A percentile compares a stretch with the other conserved stretches of the same genome.
These are phyloP conservation scores for Temnothorax nylanderi DNA, from an alignment of 1,140 invertebrate species.

Conservation along the genomic window DNA sequence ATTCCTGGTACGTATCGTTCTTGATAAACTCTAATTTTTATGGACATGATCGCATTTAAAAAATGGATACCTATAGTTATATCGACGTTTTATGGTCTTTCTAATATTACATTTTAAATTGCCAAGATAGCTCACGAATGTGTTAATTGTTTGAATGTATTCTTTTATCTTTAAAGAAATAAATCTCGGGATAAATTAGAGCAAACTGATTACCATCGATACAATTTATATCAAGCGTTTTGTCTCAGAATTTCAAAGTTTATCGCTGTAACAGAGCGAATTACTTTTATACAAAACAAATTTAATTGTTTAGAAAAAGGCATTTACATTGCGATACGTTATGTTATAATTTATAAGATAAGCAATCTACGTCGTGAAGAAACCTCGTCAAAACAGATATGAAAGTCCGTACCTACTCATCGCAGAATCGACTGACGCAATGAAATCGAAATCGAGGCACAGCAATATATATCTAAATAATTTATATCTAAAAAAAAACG, in stretches of 20 bases:
- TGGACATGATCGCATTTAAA: not conserved
- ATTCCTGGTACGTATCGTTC: not conserved
- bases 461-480: slow-evolving; percentile 26
- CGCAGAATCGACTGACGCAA: slow-evolving; percentile 24
- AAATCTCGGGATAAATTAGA: not conserved
- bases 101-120: not conserved
- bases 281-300: slow-evolving; percentile 16
- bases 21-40: not conserved
- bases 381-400: slow-evolving; percentile 83
- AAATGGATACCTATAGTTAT: not conserved
- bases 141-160: not conserved
- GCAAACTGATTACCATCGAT: not conserved
- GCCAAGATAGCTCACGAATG: not conserved
- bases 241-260: not conserved
- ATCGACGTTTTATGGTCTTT: not conserved
- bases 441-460: not conserved
- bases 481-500: slow-evolving; percentile 5
- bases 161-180: not conserved
- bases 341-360: slow-evolving; percentile 64
- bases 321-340: slow-evolving; percentile 38
- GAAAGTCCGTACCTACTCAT: slow-evolving; percentile 80
- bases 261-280: not conserved
- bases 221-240: not conserved
- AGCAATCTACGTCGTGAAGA: slow-evolving; percentile 39
- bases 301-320: slow-evolving; percentile 18